Evolutionary conservation across 2,113 vertebrate species (phyloP).

Genomic region (Equus quagga): DNA sequence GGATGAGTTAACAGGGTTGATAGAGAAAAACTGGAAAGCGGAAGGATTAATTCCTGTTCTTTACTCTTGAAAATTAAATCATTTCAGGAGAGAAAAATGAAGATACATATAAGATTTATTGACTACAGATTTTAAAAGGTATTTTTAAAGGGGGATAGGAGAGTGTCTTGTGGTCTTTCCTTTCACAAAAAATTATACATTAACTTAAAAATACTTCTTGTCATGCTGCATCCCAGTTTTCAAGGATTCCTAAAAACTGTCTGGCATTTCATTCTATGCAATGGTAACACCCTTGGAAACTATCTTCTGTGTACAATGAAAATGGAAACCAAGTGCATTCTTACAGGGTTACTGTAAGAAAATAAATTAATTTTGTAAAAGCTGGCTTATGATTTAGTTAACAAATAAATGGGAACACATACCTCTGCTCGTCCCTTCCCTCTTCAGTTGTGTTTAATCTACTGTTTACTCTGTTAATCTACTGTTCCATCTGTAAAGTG

Average conservation of each 20-base stretch:
- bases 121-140: not conserved
- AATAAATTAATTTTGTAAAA: conserved; percentile 22
- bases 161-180: not conserved
- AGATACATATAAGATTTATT: not conserved
- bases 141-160: not conserved
- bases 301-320: not conserved
- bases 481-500: not conserved
- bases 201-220: not conserved
- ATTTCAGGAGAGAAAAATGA: not conserved
- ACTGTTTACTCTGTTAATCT: not conserved
- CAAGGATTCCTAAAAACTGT: not conserved
- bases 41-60: not conserved
- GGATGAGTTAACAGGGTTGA: not conserved
- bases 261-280: not conserved
- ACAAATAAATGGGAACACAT: not conserved
- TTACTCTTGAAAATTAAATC: conserved; percentile 24
- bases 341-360: not conserved
- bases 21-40: not conserved
- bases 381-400: not conserved
- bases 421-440: not conserved
- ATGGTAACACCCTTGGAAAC: not conserved
- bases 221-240: not conserved
- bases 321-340: not conserved
- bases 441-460: not conserved
- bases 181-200: conserved; percentile 16